These are phyloP conservation scores for Macaria liturata DNA, from an alignment of 2,888 invertebrate species.

Conservation along the genomic window DNA sequence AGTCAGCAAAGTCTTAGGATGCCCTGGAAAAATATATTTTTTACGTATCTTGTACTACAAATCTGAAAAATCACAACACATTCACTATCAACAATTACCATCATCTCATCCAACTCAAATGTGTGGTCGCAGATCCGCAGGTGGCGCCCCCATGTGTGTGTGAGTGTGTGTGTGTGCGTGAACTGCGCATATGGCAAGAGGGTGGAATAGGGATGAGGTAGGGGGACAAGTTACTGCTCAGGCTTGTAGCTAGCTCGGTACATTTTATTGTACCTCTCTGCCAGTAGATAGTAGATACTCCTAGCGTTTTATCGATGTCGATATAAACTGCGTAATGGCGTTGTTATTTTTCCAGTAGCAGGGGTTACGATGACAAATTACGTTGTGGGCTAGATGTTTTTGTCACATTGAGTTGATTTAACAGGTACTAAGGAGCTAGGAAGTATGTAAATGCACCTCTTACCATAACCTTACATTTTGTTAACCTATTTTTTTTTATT, in stretches of 20 bases:
- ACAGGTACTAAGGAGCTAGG: too few species aligned
- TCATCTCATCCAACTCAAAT: constrained; percentile 36
- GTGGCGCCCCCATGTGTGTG: constrained; percentile 40
- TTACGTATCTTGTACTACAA: too few species aligned
- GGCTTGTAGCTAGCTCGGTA: constrained; percentile 80
- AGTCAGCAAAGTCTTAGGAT: too few species aligned
- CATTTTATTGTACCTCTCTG: constrained; percentile 81
- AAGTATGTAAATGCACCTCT: too few species aligned
- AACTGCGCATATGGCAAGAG: constrained; percentile 70
- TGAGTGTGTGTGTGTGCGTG: constrained; percentile 51
- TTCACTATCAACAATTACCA: background rate
- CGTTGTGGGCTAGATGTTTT: too few species aligned
- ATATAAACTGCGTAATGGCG: constrained; percentile 64
- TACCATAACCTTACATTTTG: too few species aligned
- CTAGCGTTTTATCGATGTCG: constrained; percentile 72
- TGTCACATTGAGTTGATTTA: too few species aligned
- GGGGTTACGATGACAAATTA: too few species aligned
- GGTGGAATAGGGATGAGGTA: constrained; percentile 47
- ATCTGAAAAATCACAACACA: too few species aligned
- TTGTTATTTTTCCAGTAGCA: constrained; percentile 60
- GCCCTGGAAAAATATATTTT: too few species aligned
- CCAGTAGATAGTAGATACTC: constrained; percentile 79
- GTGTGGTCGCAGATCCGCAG: constrained; percentile 60
- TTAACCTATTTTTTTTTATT: too few species aligned
- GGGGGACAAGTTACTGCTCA: constrained; percentile 72